A percentile compares a stretch with the other conserved stretches of the same genome.
Conservation (phyloP, 2,113 vertebrate genomes). For the Gnathonemus longibarbis region DNA sequence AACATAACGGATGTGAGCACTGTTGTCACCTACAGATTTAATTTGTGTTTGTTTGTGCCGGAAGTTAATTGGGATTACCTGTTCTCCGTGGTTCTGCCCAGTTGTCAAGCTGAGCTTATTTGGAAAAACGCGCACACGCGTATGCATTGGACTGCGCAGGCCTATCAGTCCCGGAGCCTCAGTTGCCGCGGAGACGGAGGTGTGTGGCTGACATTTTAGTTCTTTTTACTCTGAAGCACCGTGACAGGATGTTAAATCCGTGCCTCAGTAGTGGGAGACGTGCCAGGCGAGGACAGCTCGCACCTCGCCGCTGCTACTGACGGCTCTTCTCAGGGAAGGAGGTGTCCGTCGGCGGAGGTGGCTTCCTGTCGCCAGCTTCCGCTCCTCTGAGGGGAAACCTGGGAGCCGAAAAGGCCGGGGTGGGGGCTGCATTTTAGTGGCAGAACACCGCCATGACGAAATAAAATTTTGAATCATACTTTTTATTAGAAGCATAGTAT, state of each 20-base stretch:
- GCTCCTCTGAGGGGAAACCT: conserved; percentile 17
- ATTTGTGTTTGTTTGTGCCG: neutral
- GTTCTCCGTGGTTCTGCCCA: neutral
- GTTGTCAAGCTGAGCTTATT: neutral
- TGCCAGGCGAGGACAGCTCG: conserved; percentile 33
- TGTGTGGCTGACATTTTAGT: conserved; percentile 29
- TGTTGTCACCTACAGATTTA: neutral
- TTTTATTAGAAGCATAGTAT: neutral
- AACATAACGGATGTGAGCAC: neutral
- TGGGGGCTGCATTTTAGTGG: neutral
- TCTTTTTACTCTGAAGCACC: conserved; percentile 39
- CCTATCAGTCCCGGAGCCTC: conserved; percentile 29
- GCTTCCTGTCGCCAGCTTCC: conserved; percentile 23
- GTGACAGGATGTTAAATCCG: conserved; percentile 39
- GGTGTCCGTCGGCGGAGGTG: conserved; percentile 30
- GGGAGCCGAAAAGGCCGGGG: neutral
- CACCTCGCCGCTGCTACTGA: conserved; percentile 35
- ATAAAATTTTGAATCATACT: neutral
- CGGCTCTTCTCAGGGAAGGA: conserved; percentile 32
- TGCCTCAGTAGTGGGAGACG: conserved; percentile 43
- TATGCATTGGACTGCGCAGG: conserved; percentile 26
- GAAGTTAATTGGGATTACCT: neutral
- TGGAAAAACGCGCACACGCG: neutral
- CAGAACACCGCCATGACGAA: neutral
- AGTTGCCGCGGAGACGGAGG: conserved; percentile 21